Percentiles rank a stretch among this genome's conserved stretches.
Evolutionary conservation across 2,797 vertebrate species (phyloP).

Genomic region (Urosaurus nigricauda): DNA sequence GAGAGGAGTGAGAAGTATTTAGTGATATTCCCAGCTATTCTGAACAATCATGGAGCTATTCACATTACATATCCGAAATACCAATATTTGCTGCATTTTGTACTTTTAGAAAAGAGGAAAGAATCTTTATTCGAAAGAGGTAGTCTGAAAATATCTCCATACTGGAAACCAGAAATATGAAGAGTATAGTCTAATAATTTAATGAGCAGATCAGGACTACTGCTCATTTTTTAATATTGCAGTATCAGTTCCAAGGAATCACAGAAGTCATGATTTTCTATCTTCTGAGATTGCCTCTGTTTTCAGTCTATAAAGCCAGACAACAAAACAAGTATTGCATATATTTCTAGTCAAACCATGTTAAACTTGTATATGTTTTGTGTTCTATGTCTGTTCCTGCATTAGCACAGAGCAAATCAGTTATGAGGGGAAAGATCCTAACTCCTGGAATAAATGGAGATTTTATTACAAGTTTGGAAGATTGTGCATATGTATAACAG

Average conservation of each 20-base stretch:
- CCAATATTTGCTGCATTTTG: neutral
- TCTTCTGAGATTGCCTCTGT: neutral
- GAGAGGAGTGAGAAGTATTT: constrained; percentile 19
- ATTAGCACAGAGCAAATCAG: neutral
- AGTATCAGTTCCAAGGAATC: neutral
- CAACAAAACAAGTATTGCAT: neutral
- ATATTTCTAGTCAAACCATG: neutral
- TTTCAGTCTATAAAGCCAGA: constrained; percentile 2
- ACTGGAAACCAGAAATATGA: neutral
- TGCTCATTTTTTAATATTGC: neutral
- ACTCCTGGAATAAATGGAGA: neutral
- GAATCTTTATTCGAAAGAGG: neutral
- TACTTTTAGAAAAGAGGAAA: neutral
- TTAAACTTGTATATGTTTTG: neutral
- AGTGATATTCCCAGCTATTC: constrained; percentile 25
- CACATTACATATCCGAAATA: constrained; percentile 24
- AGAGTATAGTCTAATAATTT: constrained; percentile 7
- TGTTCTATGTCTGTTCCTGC: neutral
- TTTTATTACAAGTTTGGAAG: neutral
- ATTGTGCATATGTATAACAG: neutral
- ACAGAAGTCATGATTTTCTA: neutral
- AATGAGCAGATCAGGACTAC: neutral
- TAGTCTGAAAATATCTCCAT: neutral
- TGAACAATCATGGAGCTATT: constrained; percentile 14
- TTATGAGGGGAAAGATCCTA: neutral